Percentiles rank a stretch among this genome's conserved stretches.
phyloP scores from a whole-genome alignment of 2,888 invertebrate genomes.

The Serrognathus titanus region DNA sequence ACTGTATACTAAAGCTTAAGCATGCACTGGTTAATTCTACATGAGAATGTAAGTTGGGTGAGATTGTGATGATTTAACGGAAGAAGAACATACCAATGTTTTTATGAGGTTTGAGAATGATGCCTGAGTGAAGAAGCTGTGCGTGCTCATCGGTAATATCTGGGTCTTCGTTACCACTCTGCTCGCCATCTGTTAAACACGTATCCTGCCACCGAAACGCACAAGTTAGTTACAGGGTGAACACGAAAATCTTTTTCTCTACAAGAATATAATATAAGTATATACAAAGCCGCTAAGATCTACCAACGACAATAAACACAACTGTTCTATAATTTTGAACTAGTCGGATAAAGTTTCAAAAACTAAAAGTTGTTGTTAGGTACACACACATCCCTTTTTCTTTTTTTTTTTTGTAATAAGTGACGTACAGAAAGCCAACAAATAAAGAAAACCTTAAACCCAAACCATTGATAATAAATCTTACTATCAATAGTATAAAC shows the following conservation, averaged over 20 bases:
- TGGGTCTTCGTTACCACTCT: slow-evolving; percentile 59
- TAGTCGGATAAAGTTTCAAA: no score
- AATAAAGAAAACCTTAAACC: background rate
- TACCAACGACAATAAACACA: no score
- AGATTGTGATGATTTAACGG: background rate
- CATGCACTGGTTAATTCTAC: background rate
- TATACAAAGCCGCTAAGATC: no score
- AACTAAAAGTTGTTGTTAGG: no score
- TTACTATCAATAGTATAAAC: background rate
- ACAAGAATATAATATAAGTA: no score
- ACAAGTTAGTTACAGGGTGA: slow-evolving; percentile 19
- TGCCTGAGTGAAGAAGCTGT: slow-evolving; percentile 57
- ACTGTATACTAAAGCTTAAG: background rate
- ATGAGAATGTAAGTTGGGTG: background rate
- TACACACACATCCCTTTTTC: no score
- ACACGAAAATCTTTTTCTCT: no score
- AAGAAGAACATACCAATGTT: slow-evolving; percentile 41
- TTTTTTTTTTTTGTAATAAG: background rate
- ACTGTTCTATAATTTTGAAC: no score
- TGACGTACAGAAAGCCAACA: background rate
- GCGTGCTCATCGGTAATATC: slow-evolving; percentile 72
- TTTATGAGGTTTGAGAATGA: slow-evolving; percentile 46
- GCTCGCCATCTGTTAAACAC: slow-evolving; percentile 59
- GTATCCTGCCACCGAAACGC: slow-evolving; percentile 48
- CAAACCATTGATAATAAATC: background rate